phyloP scores from a whole-genome alignment of 2,113 vertebrate species.

The Podarcis muralis region DNA sequence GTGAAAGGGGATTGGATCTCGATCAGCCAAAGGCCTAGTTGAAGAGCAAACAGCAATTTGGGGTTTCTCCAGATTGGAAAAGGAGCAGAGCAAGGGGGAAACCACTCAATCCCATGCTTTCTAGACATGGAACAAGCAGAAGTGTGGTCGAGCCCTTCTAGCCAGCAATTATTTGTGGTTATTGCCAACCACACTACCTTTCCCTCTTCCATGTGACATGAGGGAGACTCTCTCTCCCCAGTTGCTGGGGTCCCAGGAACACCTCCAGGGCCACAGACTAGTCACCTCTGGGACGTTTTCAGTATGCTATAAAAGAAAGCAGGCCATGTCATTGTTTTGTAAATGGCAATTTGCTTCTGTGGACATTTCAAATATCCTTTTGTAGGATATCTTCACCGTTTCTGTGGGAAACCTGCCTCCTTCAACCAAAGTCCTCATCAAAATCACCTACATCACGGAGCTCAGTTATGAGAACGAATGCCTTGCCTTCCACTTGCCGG shows the following conservation, averaged over 20 bases:
- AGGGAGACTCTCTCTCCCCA: too few species aligned
- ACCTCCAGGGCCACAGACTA: too few species aligned
- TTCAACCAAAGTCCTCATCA: constrained; percentile 83
- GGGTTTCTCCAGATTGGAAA: too few species aligned
- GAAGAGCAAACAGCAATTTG: too few species aligned
- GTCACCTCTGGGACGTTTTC: neutral
- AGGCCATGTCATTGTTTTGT: neutral
- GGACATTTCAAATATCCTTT: neutral
- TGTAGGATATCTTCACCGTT: constrained; percentile 88
- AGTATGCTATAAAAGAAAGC: neutral
- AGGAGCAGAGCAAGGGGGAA: too few species aligned
- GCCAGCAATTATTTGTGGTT: neutral
- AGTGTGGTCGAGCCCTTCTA: too few species aligned
- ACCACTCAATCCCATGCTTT: too few species aligned
- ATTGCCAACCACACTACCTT: neutral
- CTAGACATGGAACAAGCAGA: too few species aligned
- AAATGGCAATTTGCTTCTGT: neutral
- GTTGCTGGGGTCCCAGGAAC: too few species aligned
- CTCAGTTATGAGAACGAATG: constrained; percentile 69
- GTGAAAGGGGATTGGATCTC: too few species aligned
- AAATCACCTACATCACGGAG: constrained; percentile 87
- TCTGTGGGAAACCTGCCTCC: constrained; percentile 87
- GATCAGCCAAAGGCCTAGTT: too few species aligned
- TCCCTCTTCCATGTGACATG: neutral
- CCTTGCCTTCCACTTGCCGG: constrained; percentile 81